phyloP scores from a whole-genome alignment of 1,140 invertebrate genomes.

The Penaeus vannamei region DNA sequence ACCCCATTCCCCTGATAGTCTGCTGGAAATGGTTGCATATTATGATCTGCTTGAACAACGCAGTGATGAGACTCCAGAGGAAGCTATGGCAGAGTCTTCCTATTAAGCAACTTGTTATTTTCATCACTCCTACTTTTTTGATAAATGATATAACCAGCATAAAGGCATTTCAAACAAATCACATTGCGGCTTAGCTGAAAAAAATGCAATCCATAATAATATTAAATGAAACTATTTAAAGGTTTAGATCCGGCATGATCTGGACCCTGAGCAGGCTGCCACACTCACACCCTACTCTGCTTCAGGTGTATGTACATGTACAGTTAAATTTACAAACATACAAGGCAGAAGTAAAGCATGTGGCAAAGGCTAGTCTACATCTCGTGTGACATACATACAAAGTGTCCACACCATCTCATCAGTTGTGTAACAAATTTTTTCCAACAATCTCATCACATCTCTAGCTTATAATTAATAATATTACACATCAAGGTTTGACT shows the following conservation, averaged over 20 bases:
- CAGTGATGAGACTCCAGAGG: constrained; percentile 43
- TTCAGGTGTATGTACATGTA: constrained; percentile 59
- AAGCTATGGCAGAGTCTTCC: constrained; percentile 23
- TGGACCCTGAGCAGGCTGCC: constrained; percentile 57
- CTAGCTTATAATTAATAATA: constrained; percentile 34
- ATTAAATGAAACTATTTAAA: not conserved
- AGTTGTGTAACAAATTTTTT: constrained; percentile 6
- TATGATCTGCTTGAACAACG: no score
- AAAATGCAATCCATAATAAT: constrained; percentile 37
- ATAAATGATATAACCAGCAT: constrained; percentile 37
- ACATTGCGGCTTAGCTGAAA: constrained; percentile 52
- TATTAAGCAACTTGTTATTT: constrained; percentile 9
- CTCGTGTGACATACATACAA: constrained; percentile 53
- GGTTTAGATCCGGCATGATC: constrained; percentile 41
- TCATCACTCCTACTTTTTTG: not conserved
- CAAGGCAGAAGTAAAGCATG: constrained; percentile 61
- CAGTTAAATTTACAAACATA: constrained; percentile 63
- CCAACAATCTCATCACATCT: constrained; percentile 27
- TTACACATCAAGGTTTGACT: constrained; percentile 40
- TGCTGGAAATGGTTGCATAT: no score
- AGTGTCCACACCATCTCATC: constrained; percentile 34
- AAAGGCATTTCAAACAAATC: constrained; percentile 41
- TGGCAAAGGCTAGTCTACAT: constrained; percentile 52
- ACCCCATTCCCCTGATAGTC: no score
- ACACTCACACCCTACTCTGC: constrained; percentile 51